Evolutionary conservation across 2,888 invertebrate genomes (phyloP), one percentile per base, ranked within the genome.

Genomic region (Drosophila subsilvestris): DNA sequence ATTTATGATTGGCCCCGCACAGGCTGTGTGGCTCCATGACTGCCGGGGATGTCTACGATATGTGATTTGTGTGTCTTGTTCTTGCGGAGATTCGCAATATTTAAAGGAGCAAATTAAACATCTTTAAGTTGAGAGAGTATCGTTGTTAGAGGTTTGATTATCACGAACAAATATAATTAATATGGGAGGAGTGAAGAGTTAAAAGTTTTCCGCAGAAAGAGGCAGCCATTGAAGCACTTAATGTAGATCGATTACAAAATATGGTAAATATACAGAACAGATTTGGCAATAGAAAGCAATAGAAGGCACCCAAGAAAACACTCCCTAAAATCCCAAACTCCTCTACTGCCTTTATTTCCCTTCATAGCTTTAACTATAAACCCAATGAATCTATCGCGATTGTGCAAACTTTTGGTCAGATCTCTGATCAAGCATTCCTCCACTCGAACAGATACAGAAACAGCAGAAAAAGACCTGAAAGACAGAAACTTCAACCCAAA

Each of bases 1-100:
- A 86, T 81, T 84, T 81, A 86, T 81, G 81, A 81, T 81, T 71
- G 56, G 66, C 57, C 66, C 48, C 63, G 25, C 25, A 44, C 58
- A 68, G 61, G 63, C 74, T 51, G 43, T 45, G n/a, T 44, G 59
- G 55, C 27, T 53, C 14, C 48, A 61, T 37, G 45, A 4, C 20
- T 44, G 27, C 27, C 47, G 6, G 37, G 37, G 49, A 42, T 48
- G 44, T 32, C 49, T 42, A 18, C 32, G 55, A 49, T 44, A 55
- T 20, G 66, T 37, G 63, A 32, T 17, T 18, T 43, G 66, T 27
- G 63, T 4, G 22, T 22, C 22, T 22, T 43, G 12, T 14, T 43
- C 25, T n/a, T 45, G n/a, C 18, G 2, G 25, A 50, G 63, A 49
- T 63, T 63, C 27, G 22, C 4, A 10, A 37, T 22, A 14, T 29